Conservation (phyloP, 2,888 invertebrate species). For the Eurytoma adleriae region DNA sequence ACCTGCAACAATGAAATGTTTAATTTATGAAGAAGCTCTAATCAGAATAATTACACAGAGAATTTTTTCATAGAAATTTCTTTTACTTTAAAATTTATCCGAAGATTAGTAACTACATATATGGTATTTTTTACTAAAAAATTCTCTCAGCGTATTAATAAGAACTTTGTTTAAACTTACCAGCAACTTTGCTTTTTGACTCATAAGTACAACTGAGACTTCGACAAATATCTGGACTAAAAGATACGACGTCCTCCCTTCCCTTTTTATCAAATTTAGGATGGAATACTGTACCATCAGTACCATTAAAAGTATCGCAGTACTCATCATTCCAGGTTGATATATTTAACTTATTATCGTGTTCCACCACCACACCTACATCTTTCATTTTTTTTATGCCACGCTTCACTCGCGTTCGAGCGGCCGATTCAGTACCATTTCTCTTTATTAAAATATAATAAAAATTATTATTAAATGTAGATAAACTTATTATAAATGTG, state of each 20-base stretch:
- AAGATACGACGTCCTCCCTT: constrained; percentile 84
- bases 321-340: constrained; percentile 82
- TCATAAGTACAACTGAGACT: constrained; percentile 61
- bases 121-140: too few relatives aligned
- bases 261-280: constrained; percentile 81
- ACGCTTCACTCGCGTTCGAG: constrained; percentile 84
- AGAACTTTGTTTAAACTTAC: background rate
- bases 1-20: constrained; percentile 40
- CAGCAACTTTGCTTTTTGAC: background rate
- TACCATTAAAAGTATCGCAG: constrained; percentile 88
- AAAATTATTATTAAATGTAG: too few relatives aligned
- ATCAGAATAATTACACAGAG: too few relatives aligned
- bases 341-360: constrained; percentile 81
- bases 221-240: constrained; percentile 86
- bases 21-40: background rate
- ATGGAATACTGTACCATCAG: constrained; percentile 92
- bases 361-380: constrained; percentile 85
- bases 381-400: constrained; percentile 85
- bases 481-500: too few relatives aligned
- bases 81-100: too few relatives aligned
- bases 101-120: too few relatives aligned
- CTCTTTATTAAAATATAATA: constrained; percentile 77
- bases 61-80: too few relatives aligned
- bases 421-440: constrained; percentile 83
- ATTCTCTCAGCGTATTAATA: too few relatives aligned